These are phyloP conservation scores for Darevskia nairensis DNA, from an alignment of 2,797 vertebrate species.

Conservation along the genomic window DNA sequence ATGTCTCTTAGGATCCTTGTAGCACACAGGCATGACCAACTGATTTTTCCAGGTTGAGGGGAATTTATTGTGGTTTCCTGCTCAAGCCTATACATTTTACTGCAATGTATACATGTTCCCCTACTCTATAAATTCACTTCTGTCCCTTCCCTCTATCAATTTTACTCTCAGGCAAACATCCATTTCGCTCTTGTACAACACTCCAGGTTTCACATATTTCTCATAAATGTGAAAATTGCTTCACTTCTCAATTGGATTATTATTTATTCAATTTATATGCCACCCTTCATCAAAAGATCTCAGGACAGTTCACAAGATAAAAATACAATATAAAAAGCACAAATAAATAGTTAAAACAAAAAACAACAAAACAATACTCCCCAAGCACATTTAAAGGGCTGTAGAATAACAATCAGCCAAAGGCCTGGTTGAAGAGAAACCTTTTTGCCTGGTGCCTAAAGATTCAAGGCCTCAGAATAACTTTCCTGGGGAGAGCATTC, in stretches of 20 bases:
- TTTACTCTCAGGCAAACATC: background rate
- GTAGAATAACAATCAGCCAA: too few relatives aligned
- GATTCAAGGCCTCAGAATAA: too few relatives aligned
- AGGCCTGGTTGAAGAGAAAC: too few relatives aligned
- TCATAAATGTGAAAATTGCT: constrained; percentile 6
- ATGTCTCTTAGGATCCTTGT: background rate
- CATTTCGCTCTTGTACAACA: background rate
- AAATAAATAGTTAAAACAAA: too few relatives aligned
- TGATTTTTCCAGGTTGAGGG: background rate
- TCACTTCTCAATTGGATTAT: constrained; percentile 30
- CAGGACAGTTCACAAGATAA: too few relatives aligned
- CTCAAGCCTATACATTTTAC: background rate
- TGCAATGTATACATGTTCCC: background rate
- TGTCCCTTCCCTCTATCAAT: background rate
- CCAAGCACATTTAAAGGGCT: too few relatives aligned
- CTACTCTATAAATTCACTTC: background rate
- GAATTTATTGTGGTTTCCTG: background rate
- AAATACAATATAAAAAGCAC: too few relatives aligned
- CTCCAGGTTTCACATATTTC: background rate
- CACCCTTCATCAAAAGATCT: too few relatives aligned
- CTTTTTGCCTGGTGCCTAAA: too few relatives aligned
- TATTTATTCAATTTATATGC: too few relatives aligned
- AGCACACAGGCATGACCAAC: background rate
- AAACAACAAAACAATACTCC: too few relatives aligned
- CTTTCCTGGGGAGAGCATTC: too few relatives aligned